Evolutionary conservation across 2,797 vertebrate genomes (phyloP).

Genomic region (Pseudochirops cupreus): DNA sequence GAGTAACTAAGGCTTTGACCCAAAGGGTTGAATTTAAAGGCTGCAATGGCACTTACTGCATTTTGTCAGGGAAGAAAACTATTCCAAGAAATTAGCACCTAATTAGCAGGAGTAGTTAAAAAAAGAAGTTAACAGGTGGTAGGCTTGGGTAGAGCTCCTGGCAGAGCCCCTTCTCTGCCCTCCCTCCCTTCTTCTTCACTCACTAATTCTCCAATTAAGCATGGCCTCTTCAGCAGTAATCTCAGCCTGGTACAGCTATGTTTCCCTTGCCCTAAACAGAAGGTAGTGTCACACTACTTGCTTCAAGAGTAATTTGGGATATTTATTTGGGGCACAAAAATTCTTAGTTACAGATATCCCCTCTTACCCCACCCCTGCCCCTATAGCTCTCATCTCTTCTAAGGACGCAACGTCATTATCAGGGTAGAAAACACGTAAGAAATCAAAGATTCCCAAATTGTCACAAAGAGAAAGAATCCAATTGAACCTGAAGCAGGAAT

Average conservation of each 20-base stretch:
- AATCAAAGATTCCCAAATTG: neutral
- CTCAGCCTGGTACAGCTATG: neutral
- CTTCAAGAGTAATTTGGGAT: neutral
- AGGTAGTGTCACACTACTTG: neutral
- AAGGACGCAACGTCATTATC: neutral
- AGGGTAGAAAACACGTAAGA: neutral
- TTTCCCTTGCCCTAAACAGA: neutral
- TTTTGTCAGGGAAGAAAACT: neutral
- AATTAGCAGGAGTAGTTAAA: neutral
- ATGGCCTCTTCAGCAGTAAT: neutral
- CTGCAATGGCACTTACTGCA: neutral
- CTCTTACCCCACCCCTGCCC: neutral
- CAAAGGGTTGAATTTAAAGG: neutral
- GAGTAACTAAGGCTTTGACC: neutral
- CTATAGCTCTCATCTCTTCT: neutral
- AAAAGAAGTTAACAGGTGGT: neutral
- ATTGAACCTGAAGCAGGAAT: neutral
- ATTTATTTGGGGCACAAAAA: neutral
- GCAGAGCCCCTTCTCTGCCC: neutral
- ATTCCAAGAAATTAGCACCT: neutral
- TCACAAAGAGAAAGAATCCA: neutral
- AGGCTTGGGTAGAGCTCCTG: neutral
- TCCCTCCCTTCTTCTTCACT: neutral
- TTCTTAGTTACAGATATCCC: neutral
- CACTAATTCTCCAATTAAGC: neutral